Percentiles rank a stretch among this genome's conserved stretches.
Conservation (phyloP, 2,888 invertebrate species). For the Clistopyga incitator region DNA sequence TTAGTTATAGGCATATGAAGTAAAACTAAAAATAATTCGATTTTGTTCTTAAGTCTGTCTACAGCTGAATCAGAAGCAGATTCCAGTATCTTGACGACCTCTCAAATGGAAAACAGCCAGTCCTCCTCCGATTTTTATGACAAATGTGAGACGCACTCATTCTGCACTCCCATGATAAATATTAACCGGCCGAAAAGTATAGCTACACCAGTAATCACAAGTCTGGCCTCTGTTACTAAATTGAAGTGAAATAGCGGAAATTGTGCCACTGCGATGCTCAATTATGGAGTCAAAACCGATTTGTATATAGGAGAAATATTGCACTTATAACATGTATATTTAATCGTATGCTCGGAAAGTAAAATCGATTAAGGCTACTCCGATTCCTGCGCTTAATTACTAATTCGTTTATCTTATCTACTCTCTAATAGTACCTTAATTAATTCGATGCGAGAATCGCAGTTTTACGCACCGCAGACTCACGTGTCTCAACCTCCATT, state of each 20-base stretch:
- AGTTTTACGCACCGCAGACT: too few relatives aligned
- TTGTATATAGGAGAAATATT: not conserved
- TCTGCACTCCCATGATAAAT: conserved; percentile 6
- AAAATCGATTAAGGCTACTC: not conserved
- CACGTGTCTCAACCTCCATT: too few relatives aligned
- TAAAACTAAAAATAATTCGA: not conserved
- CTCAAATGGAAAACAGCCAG: conserved; percentile 31
- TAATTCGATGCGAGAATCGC: too few relatives aligned
- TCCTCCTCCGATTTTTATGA: not conserved
- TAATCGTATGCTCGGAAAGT: not conserved
- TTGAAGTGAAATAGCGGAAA: not conserved
- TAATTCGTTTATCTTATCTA: too few relatives aligned
- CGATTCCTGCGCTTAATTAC: not conserved
- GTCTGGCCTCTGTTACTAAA: conserved; percentile 27
- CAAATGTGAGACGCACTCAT: not conserved
- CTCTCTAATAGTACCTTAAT: too few relatives aligned
- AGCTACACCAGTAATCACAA: conserved; percentile 58
- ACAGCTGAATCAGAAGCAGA: conserved; percentile 32
- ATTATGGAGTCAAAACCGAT: not conserved
- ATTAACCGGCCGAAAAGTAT: conserved; percentile 40
- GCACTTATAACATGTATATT: not conserved
- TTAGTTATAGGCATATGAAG: too few relatives aligned
- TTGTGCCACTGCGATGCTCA: not conserved
- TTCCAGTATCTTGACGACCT: conserved; percentile 45
- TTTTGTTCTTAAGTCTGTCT: conserved; percentile 15